Conservation (phyloP, 2,113 vertebrate genomes). For the Elaphurus davidianus region DNA sequence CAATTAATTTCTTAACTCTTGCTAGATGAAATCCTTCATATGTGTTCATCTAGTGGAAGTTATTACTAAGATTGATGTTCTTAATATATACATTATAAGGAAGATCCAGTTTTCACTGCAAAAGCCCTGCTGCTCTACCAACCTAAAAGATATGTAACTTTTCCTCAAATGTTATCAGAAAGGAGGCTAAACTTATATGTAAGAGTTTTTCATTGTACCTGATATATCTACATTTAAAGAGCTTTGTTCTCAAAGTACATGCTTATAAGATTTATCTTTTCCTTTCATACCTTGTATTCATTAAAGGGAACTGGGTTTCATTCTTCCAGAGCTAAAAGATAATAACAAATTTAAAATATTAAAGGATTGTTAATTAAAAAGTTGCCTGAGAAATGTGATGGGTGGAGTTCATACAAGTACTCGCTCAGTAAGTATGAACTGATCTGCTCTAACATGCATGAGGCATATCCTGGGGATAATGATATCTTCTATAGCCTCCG, state of each 20-base stretch:
- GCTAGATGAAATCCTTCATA: background rate
- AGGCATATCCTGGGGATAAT: background rate
- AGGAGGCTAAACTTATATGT: background rate
- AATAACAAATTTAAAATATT: constrained; percentile 32
- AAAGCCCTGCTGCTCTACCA: background rate
- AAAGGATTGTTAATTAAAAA: constrained; percentile 19
- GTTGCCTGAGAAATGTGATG: background rate
- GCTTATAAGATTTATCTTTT: background rate
- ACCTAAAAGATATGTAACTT: background rate
- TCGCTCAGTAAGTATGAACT: background rate
- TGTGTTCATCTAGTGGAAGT: background rate
- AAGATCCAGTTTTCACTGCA: background rate
- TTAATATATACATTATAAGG: background rate
- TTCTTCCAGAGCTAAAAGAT: background rate
- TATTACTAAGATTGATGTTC: background rate
- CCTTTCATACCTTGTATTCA: constrained; percentile 1
- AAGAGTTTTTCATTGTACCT: background rate
- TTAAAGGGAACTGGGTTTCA: background rate
- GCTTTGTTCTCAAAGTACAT: background rate
- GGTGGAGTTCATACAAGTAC: background rate
- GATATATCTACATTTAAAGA: background rate
- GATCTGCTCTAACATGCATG: background rate
- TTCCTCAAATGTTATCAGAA: background rate
- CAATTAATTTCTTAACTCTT: background rate
- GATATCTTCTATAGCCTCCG: background rate